Conservation (phyloP, 2,888 invertebrate species). For the Corythucha ciliata region DNA sequence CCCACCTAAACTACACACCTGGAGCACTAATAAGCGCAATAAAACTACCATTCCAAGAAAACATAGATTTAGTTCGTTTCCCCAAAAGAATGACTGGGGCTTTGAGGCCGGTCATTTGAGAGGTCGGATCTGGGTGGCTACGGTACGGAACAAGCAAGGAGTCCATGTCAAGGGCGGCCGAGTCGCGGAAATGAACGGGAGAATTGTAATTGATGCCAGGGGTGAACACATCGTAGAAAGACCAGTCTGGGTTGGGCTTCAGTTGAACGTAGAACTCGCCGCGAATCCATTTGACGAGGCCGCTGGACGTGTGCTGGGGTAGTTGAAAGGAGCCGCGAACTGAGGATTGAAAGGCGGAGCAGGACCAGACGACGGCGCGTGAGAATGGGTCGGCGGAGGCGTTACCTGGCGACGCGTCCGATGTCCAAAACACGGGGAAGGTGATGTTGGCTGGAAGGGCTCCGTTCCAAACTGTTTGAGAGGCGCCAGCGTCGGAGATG, state of each 20-base stretch:
- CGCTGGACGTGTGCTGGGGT: slow-evolving; percentile 29
- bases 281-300: slow-evolving; percentile 29
- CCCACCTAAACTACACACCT: too few relatives aligned
- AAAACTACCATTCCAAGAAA: slow-evolving; percentile 26
- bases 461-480: slow-evolving; percentile 32
- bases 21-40: too few relatives aligned
- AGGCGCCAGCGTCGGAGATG: slow-evolving; percentile 17
- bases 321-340: slow-evolving; percentile 29
- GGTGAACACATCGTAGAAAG: slow-evolving; percentile 27
- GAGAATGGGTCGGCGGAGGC: slow-evolving; percentile 24
- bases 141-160: slow-evolving; percentile 11
- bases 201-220: slow-evolving; percentile 32
- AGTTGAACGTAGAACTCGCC: slow-evolving; percentile 31
- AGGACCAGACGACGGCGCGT: slow-evolving; percentile 30
- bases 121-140: background rate
- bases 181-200: slow-evolving; percentile 24
- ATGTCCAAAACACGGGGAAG: slow-evolving; percentile 30
- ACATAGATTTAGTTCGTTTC: slow-evolving; percentile 1
- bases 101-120: slow-evolving; percentile 13
- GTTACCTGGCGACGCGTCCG: slow-evolving; percentile 18
- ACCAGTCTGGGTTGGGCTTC: slow-evolving; percentile 24
- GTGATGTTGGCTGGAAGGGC: slow-evolving; percentile 27
- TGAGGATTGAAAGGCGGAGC: slow-evolving; percentile 29
- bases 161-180: slow-evolving; percentile 7
- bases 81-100: slow-evolving; percentile 24